Evolutionary conservation across 1,140 invertebrate species (phyloP).

Genomic region (Papilio aristodemus): DNA sequence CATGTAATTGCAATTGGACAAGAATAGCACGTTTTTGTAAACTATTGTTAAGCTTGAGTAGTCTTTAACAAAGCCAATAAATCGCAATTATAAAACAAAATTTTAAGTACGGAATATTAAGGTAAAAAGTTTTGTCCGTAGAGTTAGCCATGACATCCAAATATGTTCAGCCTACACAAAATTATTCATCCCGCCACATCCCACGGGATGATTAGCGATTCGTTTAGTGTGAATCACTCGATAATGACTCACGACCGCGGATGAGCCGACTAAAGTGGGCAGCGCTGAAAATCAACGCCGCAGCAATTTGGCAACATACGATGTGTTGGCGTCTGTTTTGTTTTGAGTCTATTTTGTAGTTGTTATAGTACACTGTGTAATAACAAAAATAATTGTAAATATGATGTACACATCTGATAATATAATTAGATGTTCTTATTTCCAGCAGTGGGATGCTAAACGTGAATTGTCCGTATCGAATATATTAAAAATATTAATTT

Average conservation of each 20-base stretch:
- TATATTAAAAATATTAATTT: too few relatives aligned
- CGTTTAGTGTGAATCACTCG: background rate
- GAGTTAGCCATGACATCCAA: background rate
- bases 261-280: background rate
- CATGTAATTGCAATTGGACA: constrained; percentile 14
- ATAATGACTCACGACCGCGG: background rate
- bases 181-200: constrained; percentile 2
- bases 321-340: background rate
- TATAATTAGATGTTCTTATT: too few relatives aligned
- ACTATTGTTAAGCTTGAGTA: background rate
- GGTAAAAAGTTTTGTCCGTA: too few relatives aligned
- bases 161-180: constrained; percentile 8
- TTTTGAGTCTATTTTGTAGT: too few relatives aligned
- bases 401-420: too few relatives aligned
- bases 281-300: background rate
- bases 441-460: too few relatives aligned
- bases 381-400: too few relatives aligned
- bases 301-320: background rate
- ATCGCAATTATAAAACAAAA: too few relatives aligned
- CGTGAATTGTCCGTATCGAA: too few relatives aligned
- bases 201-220: constrained; percentile 11
- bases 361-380: too few relatives aligned
- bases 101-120: too few relatives aligned
- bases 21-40: background rate
- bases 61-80: background rate